These are phyloP conservation scores for Stenotaenia linearis DNA, from an alignment of 2,888 invertebrate species.

Conservation along the genomic window DNA sequence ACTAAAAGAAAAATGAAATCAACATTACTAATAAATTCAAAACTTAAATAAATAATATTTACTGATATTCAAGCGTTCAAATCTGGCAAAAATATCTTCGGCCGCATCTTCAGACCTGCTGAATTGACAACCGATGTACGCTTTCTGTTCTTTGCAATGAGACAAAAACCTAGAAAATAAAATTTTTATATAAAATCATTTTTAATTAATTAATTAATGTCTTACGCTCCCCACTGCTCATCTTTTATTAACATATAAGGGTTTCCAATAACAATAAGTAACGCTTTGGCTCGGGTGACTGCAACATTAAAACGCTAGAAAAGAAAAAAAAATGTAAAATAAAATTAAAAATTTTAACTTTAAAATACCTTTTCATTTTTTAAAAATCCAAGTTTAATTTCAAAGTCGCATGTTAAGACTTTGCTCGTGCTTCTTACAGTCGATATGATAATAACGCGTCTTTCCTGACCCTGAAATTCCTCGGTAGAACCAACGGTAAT, in stretches of 20 bases:
- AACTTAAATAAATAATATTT: neutral
- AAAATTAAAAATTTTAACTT: neutral
- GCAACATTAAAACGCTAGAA: slow-evolving; percentile 76
- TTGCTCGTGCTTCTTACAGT: slow-evolving; percentile 62
- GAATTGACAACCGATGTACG: neutral
- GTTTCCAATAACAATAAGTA: slow-evolving; percentile 77
- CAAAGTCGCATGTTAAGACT: slow-evolving; percentile 53
- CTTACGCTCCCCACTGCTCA: slow-evolving; percentile 21
- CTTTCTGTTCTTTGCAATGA: neutral
- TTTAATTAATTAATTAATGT: neutral
- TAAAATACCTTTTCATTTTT: slow-evolving; percentile 56
- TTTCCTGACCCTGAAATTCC: slow-evolving; percentile 80
- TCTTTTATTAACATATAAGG: slow-evolving; percentile 55
- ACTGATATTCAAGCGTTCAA: neutral
- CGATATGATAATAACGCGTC: slow-evolving; percentile 66
- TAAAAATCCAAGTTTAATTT: slow-evolving; percentile 65
- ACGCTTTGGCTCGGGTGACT: slow-evolving; percentile 72
- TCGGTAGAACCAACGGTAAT: slow-evolving; percentile 74
- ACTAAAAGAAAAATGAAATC: neutral
- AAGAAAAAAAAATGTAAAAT: neutral
- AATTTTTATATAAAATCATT: neutral
- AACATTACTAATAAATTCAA: neutral
- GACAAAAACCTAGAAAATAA: neutral
- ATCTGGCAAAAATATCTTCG: neutral
- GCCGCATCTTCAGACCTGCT: neutral